Evolutionary conservation across 2,113 vertebrate species (phyloP), one percentile per base, ranked within the genome.

Genomic region (Equus przewalskii): DNA sequence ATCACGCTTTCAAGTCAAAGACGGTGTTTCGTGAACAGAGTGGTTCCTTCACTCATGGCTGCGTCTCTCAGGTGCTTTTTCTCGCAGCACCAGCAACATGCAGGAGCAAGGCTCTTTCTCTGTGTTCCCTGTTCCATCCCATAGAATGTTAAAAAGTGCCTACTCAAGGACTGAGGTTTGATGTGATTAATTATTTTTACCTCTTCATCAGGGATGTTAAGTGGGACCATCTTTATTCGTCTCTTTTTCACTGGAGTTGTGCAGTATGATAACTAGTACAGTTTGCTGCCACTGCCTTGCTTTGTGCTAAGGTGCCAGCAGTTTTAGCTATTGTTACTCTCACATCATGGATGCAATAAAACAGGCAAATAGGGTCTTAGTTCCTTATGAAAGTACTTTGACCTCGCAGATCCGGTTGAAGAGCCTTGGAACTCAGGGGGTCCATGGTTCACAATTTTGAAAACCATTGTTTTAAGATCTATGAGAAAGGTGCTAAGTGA

Each of bases 221-320:
- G 16, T 7, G 30, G 80, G 30, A 60, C 16, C 7, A 30, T 30
- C 30, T 33, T 60, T 36, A 24, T 30, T 11, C 6, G 22, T 75
- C 26, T 3, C 8, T 80, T 75, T 60, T 69, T 83, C 21, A 14
- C 13, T 24, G 28, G 58, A 10, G 14, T 24, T 22, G 6, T 46
- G 54, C 2, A 12, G 6, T 9, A 0, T 0, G 2, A 46, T 13
- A n/a, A 7, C 81, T 3, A 7, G 54, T 8, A 1, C 15, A 41
- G 9, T n/a, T 10, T 19, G 14, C 60, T 8, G 1, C 44, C 5
- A 6, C 51, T 15, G 36, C 65, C 58, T 58, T 46, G 62, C 18
- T 83, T 21, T 18, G 28, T 21, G 13, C 70, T 44, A 0, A 26
- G 1, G 18, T 30, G 7, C 24, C 1, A 6, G 44, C 7, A 19